Percentiles rank a stretch among this genome's conserved stretches.
Evolutionary conservation across 2,797 vertebrate genomes (phyloP).

Genomic region (Acanthornis magna): DNA sequence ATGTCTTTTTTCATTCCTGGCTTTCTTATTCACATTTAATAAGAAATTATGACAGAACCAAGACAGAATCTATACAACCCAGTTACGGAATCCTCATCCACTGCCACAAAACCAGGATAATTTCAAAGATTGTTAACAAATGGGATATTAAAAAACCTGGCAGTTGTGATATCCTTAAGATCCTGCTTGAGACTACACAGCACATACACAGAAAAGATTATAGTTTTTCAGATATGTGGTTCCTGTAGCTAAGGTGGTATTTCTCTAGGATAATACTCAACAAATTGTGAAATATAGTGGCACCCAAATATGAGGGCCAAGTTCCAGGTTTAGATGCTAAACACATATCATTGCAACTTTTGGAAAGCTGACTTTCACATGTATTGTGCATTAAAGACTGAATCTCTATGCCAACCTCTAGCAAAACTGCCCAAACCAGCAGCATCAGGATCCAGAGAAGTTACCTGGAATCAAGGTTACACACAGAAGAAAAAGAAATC

Average conservation of each 20-base stretch:
- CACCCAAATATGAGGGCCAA: background rate
- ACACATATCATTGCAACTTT: background rate
- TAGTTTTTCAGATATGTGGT: background rate
- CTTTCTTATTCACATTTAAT: background rate
- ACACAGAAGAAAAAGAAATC: background rate
- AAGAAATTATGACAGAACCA: background rate
- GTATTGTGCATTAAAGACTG: background rate
- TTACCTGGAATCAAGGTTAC: background rate
- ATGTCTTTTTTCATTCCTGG: background rate
- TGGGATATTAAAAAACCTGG: background rate
- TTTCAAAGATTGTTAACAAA: background rate
- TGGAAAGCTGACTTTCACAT: background rate
- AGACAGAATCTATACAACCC: background rate
- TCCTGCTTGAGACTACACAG: background rate
- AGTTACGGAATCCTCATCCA: background rate
- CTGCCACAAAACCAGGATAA: background rate
- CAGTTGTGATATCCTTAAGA: background rate
- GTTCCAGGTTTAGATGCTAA: background rate
- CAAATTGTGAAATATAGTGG: background rate
- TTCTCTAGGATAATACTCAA: background rate
- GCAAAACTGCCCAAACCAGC: background rate
- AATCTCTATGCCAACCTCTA: background rate
- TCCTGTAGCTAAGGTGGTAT: background rate
- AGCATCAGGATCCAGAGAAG: background rate
- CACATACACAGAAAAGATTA: background rate